Percentiles rank a stretch among this genome's conserved stretches.
Evolutionary conservation across 2,113 vertebrate species (phyloP).

Genomic region (Uropsilus gracilis): DNA sequence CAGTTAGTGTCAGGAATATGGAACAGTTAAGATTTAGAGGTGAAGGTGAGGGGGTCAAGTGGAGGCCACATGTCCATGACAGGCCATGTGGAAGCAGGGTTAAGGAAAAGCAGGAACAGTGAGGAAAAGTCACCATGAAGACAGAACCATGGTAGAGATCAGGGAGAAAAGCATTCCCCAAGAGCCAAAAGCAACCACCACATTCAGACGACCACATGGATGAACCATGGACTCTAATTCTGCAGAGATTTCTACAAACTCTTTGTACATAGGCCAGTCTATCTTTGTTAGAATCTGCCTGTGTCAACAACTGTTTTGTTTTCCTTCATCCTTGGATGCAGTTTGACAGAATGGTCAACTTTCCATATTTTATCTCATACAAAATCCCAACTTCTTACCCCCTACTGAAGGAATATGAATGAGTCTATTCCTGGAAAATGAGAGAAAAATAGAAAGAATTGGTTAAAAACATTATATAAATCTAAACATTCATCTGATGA

Average conservation of each 20-base stretch:
- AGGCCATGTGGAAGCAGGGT: neutral
- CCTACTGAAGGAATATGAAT: neutral
- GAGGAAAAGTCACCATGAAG: neutral
- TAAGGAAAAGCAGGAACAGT: neutral
- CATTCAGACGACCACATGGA: neutral
- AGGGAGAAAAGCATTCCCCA: neutral
- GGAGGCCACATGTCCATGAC: neutral
- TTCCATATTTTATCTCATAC: neutral
- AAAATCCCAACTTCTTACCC: neutral
- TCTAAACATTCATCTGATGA: constrained; percentile 47
- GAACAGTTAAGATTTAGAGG: neutral
- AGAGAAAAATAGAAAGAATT: neutral
- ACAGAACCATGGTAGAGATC: neutral
- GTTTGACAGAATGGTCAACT: neutral
- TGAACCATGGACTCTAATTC: neutral
- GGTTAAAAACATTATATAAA: constrained; percentile 17
- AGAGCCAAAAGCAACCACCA: no score
- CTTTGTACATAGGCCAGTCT: neutral
- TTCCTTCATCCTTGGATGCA: neutral
- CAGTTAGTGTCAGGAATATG: neutral
- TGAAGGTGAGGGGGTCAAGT: neutral
- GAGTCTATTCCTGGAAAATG: neutral
- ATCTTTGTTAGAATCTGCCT: neutral
- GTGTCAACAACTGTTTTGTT: neutral
- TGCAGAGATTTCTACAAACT: neutral